Conservation (phyloP, 2,888 invertebrate species). For the Acronicta aceris region DNA sequence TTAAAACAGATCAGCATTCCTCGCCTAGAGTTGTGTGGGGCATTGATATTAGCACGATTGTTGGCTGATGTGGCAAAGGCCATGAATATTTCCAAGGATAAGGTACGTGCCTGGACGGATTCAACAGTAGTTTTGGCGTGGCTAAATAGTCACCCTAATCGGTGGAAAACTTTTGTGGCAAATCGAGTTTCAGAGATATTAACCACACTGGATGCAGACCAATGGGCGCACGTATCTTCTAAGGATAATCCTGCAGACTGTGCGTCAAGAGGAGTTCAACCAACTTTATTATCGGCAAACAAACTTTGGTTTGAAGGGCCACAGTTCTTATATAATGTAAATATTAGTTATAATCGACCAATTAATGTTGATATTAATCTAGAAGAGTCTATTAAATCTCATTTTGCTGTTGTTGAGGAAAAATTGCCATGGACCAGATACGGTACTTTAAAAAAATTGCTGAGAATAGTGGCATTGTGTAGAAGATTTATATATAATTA, state of each 20-base stretch:
- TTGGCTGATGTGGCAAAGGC: not conserved
- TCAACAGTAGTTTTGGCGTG: too few species aligned
- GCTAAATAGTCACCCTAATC: too few species aligned
- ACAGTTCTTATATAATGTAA: not conserved
- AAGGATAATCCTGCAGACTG: too few species aligned
- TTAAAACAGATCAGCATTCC: too few species aligned
- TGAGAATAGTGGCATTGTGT: conserved; percentile 5
- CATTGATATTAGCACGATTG: too few species aligned
- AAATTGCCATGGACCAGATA: conserved; percentile 2
- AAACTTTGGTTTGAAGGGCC: too few species aligned
- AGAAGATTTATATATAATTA: conserved; percentile 5
- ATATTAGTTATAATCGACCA: conserved; percentile 7
- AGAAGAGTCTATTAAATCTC: conserved; percentile 5
- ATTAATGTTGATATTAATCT: conserved; percentile 9
- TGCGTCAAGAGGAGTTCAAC: too few species aligned
- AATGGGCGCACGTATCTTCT: too few species aligned
- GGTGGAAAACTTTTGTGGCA: conserved; percentile 1
- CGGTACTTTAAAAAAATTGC: conserved; percentile 10
- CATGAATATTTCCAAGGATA: too few species aligned
- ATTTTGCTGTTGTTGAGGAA: not conserved
- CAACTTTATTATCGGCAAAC: too few species aligned
- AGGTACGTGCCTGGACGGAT: too few species aligned
- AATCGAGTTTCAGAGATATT: conserved; percentile 8
- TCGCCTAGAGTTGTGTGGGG: too few species aligned
- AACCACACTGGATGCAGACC: conserved; percentile 3